Base-by-base conservation (phyloP, 2,888 invertebrate genomes). In the Metacarcinus magister region DNA sequence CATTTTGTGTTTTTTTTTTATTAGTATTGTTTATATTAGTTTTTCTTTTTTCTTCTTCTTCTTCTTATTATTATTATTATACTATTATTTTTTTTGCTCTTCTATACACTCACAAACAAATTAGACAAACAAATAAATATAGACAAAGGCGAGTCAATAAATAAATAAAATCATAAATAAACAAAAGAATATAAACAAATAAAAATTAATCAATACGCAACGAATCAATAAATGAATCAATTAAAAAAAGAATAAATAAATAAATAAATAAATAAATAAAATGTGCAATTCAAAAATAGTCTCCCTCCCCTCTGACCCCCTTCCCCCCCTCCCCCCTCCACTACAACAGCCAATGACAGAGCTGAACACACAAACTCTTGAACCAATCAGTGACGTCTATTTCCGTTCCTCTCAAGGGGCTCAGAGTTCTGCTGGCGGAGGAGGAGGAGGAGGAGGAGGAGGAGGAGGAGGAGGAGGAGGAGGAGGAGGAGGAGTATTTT, bases 391-490 rank as follows among this genome's bases (percentile, higher is more conserved):
- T 4, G 60, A 60, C 19, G 2, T 60, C 19, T 60, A 60, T 60
- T 60, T 60, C 19, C 60, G 23, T 60, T 60, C 60, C 60, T 19
- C 60, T 60, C 60, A 4, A 60, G 60, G 19, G 19, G 60, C 2
- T 0, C 19, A 60, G 60, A 23, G 60, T 19, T 16, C 19, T 19
- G 60, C 19, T 19, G 60, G 19, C 16, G 60, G 60, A 19, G 60
- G 60, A 60, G 60, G 60, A 60, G 60, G 54, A 54, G 54, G 54
- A 54, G 54, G 54, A 54, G 54, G 54, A 54, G 54, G 54, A 54
- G 54, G 54, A 54, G 54, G 60, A 60, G 60, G 91, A n/a, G 91
- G n/a, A n/a, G 39, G 91, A n/a, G 43, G 32, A 44, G n/a, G 91
- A 43, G 90, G n/a, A 23, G 28, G 28, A 82, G 5, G 28, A 82